Base-by-base conservation (phyloP, 2,113 vertebrate species). In the Dicrurus megarhynchus region DNA sequence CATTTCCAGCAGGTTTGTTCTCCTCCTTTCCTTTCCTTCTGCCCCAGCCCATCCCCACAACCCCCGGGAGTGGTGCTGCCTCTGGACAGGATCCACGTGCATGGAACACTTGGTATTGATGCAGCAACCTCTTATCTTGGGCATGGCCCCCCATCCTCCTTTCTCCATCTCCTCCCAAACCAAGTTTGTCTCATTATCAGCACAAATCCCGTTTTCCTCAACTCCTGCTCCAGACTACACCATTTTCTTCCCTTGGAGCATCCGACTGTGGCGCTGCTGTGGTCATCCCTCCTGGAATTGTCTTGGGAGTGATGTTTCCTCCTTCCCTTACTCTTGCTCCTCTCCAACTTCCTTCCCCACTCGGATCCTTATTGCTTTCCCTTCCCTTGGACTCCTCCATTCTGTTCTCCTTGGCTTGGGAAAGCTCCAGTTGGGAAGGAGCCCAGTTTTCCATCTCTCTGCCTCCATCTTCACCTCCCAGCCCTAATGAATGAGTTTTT, bases 381-480 rank as follows among this genome's bases (percentile, higher is more conserved):
- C 57, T 87, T 92, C 61, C 68, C 63, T 84, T 26, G 2, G 21
- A 17, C 75, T 94, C 61, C 71, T 95, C 92, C 93, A 52, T 81
- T 64, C 92, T 84, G 86, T 95, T 93, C 95, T 94, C 84, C 93
- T 95, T 89, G 87, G 8, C 84, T 95, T 95, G 85, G 92, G 84
- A 96, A 64, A 80, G 88, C 94, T 96, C 94, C 95, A 97, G 95
- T 90, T 97, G 95, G 92, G 74, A 90, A 93, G 13, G 37, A 65
- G 90, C 92, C 96, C 90, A 86, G 92, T 96, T 97, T 96, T 93
- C 96, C 94, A 93, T 94, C 90, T 92, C 89, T 91, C 89, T 95
- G 93, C 96, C 88, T 97, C 85, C 90, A 85, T 94, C 88, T 74
- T 95, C 90, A 95, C 94, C 94, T 79, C 94, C 74, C 86, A 90